These are phyloP conservation scores for Peucedramus taeniatus DNA, from an alignment of 2,113 vertebrate genomes.

Conservation along the genomic window DNA sequence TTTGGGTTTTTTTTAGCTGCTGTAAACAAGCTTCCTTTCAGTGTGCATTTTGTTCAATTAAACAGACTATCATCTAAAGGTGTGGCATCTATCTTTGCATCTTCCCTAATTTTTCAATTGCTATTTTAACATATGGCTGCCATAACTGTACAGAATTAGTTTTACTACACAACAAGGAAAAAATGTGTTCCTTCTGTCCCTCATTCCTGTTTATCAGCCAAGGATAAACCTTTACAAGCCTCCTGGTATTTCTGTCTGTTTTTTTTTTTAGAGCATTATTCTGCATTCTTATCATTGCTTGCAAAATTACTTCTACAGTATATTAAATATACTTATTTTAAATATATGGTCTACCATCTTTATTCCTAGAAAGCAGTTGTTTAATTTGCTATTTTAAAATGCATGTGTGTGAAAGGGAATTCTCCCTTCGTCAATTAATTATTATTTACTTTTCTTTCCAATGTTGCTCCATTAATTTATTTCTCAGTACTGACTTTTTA, in stretches of 20 bases:
- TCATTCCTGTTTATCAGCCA: neutral
- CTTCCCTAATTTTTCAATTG: neutral
- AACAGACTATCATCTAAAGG: neutral
- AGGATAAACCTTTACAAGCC: neutral
- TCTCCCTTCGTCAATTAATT: neutral
- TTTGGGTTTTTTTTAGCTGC: fast-evolving
- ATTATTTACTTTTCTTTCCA: neutral
- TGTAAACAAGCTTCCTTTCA: neutral
- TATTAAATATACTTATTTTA: neutral
- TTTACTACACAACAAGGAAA: neutral
- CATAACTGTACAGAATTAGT: neutral
- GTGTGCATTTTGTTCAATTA: neutral
- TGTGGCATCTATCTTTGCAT: neutral
- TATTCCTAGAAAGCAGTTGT: neutral
- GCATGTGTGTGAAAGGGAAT: neutral
- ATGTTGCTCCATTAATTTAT: neutral
- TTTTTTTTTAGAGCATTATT: neutral
- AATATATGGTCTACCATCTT: neutral
- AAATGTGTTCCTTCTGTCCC: neutral
- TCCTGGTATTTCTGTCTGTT: neutral
- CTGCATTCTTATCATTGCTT: neutral
- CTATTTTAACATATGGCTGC: neutral
- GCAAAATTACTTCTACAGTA: neutral
- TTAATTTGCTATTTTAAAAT: neutral
- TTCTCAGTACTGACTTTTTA: neutral